These are phyloP conservation scores for Nesidiocoris tenuis DNA, from an alignment of 2,888 invertebrate genomes.

Conservation along the genomic window DNA sequence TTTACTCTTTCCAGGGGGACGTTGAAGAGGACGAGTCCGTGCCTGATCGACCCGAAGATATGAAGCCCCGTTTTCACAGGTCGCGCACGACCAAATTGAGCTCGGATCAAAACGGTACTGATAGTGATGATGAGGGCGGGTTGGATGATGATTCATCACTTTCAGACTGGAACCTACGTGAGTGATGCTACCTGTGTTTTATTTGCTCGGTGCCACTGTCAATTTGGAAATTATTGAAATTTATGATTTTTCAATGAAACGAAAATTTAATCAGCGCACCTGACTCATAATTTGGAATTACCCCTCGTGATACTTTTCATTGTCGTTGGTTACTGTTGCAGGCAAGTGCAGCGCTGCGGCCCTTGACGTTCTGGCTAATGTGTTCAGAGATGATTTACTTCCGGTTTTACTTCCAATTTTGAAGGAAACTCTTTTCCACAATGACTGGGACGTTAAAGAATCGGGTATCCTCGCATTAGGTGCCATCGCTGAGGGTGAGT, in stretches of 20 bases:
- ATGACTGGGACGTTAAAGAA: constrained; percentile 96
- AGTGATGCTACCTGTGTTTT: constrained; percentile 52
- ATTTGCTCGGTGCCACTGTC: background rate
- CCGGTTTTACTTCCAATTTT: constrained; percentile 93
- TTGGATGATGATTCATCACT: constrained; percentile 84
- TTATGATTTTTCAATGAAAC: no score
- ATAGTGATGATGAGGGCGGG: constrained; percentile 76
- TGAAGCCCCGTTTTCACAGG: constrained; percentile 94
- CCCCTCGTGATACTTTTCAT: no score
- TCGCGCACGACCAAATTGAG: constrained; percentile 76
- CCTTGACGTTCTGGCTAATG: constrained; percentile 93
- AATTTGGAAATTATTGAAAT: background rate
- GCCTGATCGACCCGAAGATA: constrained; percentile 96
- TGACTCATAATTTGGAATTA: no score
- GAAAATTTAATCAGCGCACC: no score
- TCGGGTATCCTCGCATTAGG: constrained; percentile 76
- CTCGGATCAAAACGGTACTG: constrained; percentile 61
- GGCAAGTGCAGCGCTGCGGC: constrained; percentile 98
- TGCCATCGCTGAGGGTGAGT: constrained; percentile 65
- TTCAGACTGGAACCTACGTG: constrained; percentile 92
- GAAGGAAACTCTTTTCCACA: constrained; percentile 93
- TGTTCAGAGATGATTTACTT: constrained; percentile 91
- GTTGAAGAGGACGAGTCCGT: constrained; percentile 96
- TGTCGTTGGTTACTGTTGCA: no score
- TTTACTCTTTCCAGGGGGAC: no score